Evolutionary conservation across 2,888 invertebrate genomes (phyloP).

Genomic region (Aporophyla nigra): DNA sequence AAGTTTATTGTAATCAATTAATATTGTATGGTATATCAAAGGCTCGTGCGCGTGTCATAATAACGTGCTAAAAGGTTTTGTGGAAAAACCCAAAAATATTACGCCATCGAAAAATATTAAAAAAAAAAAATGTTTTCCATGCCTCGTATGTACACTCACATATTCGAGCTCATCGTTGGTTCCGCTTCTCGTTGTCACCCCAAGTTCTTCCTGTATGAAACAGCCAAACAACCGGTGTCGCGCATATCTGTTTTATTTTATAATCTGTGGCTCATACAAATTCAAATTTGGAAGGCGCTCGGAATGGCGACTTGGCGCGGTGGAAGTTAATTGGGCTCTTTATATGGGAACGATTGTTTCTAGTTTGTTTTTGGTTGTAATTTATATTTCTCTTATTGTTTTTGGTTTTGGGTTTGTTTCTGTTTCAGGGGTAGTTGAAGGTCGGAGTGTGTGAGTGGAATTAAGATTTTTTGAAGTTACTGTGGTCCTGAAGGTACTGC

Average conservation of each 20-base stretch:
- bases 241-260: slow-evolving; percentile 24
- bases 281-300: slow-evolving; percentile 67
- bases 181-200: slow-evolving; percentile 23
- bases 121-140: slow-evolving; percentile 8
- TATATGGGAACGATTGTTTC: slow-evolving; percentile 61
- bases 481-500: not conserved
- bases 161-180: slow-evolving; percentile 19
- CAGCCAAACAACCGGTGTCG: slow-evolving; percentile 13
- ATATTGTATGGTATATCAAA: not conserved
- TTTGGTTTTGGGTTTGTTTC: slow-evolving; percentile 23
- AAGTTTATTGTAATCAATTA: too few species aligned
- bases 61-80: not conserved
- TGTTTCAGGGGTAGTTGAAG: slow-evolving; percentile 11
- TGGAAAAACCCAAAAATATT: slow-evolving; percentile 7
- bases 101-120: not conserved
- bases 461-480: not conserved
- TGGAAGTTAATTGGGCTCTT: slow-evolving; percentile 67
- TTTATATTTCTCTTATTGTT: slow-evolving; percentile 53
- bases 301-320: slow-evolving; percentile 62
- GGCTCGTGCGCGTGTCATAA: not conserved
- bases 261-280: slow-evolving; percentile 56
- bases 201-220: slow-evolving; percentile 28
- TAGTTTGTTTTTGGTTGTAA: slow-evolving; percentile 57
- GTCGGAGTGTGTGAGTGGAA: not conserved
- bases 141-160: slow-evolving; percentile 2